phyloP scores from a whole-genome alignment of 2,888 invertebrate species.

The Portevinia maculata region DNA sequence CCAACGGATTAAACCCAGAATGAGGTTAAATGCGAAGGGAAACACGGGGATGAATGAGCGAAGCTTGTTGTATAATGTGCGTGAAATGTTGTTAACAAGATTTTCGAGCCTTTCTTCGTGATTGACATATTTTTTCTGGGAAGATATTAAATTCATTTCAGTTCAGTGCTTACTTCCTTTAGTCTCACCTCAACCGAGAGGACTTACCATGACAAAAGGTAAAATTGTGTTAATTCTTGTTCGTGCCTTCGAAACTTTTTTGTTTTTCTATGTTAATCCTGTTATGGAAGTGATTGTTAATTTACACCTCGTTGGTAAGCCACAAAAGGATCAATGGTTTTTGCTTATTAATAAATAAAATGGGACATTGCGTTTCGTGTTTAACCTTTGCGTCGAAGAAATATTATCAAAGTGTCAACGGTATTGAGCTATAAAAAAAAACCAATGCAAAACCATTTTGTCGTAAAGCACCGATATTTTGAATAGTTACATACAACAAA shows the following conservation, averaged over 20 bases:
- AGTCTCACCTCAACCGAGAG: no score
- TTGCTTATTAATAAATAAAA: conserved; percentile 28
- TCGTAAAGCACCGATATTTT: no score
- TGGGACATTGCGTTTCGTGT: conserved; percentile 26
- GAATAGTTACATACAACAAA: no score
- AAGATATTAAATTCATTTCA: conserved; percentile 15
- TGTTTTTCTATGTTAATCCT: conserved; percentile 39
- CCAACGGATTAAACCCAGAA: neutral
- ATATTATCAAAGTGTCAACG: neutral
- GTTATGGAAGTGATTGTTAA: conserved; percentile 26
- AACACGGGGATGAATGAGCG: neutral
- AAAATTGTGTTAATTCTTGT: conserved; percentile 40
- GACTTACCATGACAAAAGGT: conserved; percentile 27
- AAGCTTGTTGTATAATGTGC: conserved; percentile 13
- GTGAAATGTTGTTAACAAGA: conserved; percentile 18
- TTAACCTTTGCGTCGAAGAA: conserved; percentile 31
- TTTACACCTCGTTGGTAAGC: conserved; percentile 36
- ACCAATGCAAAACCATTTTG: no score
- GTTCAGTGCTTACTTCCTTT: conserved; percentile 8
- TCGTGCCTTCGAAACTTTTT: conserved; percentile 32
- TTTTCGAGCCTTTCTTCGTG: neutral
- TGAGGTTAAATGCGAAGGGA: neutral
- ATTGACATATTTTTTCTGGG: conserved; percentile 6
- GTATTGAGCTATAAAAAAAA: no score
- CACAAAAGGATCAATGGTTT: neutral